These are phyloP conservation scores for Julus scanicus DNA, from an alignment of 2,888 invertebrate species.

Conservation along the genomic window DNA sequence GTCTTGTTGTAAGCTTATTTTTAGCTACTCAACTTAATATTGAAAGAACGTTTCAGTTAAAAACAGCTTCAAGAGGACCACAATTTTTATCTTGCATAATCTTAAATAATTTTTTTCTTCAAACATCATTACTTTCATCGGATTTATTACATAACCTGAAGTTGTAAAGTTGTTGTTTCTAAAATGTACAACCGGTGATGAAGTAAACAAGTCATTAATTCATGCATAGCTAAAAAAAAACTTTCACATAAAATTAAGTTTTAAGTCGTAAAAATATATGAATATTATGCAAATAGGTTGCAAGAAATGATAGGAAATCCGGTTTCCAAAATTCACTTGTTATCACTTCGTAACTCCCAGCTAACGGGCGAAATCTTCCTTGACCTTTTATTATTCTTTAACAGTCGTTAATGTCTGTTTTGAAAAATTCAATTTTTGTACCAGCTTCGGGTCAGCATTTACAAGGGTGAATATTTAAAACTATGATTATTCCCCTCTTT, in stretches of 20 bases:
- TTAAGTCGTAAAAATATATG: background rate
- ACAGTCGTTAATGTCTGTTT: background rate
- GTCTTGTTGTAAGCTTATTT: no score
- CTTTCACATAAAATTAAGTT: background rate
- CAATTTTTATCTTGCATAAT: background rate
- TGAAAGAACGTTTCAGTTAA: no score
- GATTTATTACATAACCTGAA: constrained; percentile 3
- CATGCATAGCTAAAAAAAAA: background rate
- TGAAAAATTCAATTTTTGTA: background rate
- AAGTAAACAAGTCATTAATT: constrained; percentile 32
- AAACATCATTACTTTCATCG: background rate
- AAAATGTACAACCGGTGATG: background rate
- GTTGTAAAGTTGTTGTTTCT: background rate
- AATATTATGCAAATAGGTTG: background rate
- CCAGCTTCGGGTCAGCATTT: background rate
- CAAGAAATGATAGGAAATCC: constrained; percentile 15
- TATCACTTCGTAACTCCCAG: background rate
- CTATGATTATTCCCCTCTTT: no score
- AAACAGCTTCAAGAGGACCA: no score
- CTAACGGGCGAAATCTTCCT: background rate
- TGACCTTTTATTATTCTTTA: background rate
- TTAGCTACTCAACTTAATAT: no score
- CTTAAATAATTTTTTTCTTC: background rate
- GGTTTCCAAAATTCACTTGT: constrained; percentile 9
- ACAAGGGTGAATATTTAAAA: no score